These are phyloP conservation scores for Cyphomyrmex costatus DNA, from an alignment of 1,140 invertebrate genomes.

Conservation along the genomic window DNA sequence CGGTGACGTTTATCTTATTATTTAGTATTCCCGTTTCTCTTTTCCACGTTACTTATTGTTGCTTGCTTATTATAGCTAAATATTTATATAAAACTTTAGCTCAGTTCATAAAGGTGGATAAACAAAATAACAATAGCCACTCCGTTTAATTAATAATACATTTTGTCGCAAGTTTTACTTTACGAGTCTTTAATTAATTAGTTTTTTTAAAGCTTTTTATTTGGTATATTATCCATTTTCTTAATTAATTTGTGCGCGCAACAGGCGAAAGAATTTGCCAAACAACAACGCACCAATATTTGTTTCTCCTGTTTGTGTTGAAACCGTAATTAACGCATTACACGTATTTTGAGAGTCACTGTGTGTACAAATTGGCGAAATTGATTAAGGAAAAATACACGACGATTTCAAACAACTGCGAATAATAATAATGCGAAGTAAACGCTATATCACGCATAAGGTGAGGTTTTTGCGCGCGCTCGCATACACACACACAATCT, in stretches of 20 bases:
- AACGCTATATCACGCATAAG: not conserved
- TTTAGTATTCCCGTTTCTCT: conserved; percentile 40
- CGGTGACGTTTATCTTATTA: conserved; percentile 40
- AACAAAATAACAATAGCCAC: not conserved
- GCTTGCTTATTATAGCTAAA: not conserved
- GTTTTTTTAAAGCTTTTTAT: conserved; percentile 29
- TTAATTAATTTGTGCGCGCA: conserved; percentile 44
- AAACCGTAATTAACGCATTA: conserved; percentile 2
- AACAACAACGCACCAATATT: conserved; percentile 7
- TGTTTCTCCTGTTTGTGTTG: not conserved
- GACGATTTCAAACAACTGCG: not conserved
- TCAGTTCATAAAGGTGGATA: conserved; percentile 10
- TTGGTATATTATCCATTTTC: conserved; percentile 8
- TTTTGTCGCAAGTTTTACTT: conserved; percentile 16
- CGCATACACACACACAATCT: not conserved
- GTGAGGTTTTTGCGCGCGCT: not conserved
- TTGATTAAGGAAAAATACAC: not conserved
- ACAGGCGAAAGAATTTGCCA: conserved; percentile 31
- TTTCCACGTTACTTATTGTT: not conserved
- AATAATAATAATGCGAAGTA: not conserved
- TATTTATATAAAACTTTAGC: not conserved
- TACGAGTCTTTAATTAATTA: conserved; percentile 38
- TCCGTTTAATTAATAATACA: conserved; percentile 27
- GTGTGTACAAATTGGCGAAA: not conserved
- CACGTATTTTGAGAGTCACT: not conserved